Evolutionary conservation across 2,797 vertebrate genomes (phyloP), one percentile per base, ranked within the genome.

Genomic region (Acrossocheilus wenchowensis): DNA sequence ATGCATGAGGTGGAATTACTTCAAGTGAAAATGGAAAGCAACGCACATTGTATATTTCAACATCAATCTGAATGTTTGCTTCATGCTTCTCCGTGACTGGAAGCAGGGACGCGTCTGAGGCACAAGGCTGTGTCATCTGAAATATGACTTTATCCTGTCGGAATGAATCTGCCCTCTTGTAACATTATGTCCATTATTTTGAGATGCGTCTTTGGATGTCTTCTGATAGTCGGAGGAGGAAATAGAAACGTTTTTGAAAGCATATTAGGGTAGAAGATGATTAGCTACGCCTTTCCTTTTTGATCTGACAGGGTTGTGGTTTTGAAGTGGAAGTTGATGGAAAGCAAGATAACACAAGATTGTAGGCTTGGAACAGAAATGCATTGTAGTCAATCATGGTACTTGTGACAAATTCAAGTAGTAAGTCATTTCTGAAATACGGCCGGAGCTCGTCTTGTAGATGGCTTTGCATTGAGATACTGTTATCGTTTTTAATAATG

Each of bases 11-110:
- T 30, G 14, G 74, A 74, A 86, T 80, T 81, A 83, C 84, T 88
- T 78, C 60, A 78, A 39, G 79, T 75, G 68, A 43, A 71, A 83
- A 39, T 72, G 74, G 83, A 75, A 79, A 50, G 82, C 62, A 83
- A 34, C 43, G 34, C 64, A 62, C 54, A 41, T 79, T 80, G 79
- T 60, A 57, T 79, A 79, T 75, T 85, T 68, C 79, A 34, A 52
- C 69, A 84, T 52, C 62, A 69, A 75, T 62, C 64, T 81, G 62
- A 88, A 84, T 78, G 60, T 86, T 78, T 89, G n/a, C 60, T 12
- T 69, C 48, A 57, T 39, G 23, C 48, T 41, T 15, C 57, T 74
- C 12, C 6, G 2, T 48, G 64, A 78, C 48, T 69, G 60, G 57
- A 26, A 78, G 45, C 21, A 39, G 54, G 26, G 30, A 26, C 4